Evolutionary conservation across 2,888 invertebrate genomes (phyloP).

Genomic region (Drosophila kokeensis): DNA sequence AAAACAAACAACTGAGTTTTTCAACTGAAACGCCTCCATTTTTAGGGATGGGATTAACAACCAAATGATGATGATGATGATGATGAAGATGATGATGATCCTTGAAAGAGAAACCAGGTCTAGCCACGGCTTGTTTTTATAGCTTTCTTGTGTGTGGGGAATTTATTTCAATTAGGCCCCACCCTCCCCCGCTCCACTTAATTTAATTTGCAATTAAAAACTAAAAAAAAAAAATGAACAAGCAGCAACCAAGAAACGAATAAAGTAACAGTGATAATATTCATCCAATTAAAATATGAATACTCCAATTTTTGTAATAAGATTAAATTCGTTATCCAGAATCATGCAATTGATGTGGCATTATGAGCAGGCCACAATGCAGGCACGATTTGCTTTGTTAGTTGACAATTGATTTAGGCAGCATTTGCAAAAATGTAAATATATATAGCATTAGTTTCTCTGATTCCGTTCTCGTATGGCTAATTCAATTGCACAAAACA

Average conservation of each 20-base stretch:
- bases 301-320: slow-evolving; percentile 49
- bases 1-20: slow-evolving; percentile 42
- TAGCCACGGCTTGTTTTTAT: not conserved
- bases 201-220: slow-evolving; percentile 43
- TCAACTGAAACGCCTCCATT: slow-evolving; percentile 23
- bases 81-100: not conserved
- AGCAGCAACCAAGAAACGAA: slow-evolving; percentile 34
- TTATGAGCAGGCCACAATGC: not conserved
- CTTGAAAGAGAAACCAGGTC: not conserved
- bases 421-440: slow-evolving; percentile 43
- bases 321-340: slow-evolving; percentile 21
- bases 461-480: slow-evolving; percentile 20
- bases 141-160: slow-evolving; percentile 2
- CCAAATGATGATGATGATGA: not conserved
- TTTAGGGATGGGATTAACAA: slow-evolving; percentile 1
- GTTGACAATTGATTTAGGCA: slow-evolving; percentile 17
- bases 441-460: slow-evolving; percentile 43
- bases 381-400: slow-evolving; percentile 21
- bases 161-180: not conserved
- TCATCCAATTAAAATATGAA: slow-evolving; percentile 46
- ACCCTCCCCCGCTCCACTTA: not conserved
- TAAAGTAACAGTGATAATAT: slow-evolving; percentile 69
- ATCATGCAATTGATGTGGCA: slow-evolving; percentile 15
- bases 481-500: slow-evolving; percentile 46
- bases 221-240: slow-evolving; percentile 4